Conservation (phyloP, 2,797 vertebrate genomes). For the Periparus ater region DNA sequence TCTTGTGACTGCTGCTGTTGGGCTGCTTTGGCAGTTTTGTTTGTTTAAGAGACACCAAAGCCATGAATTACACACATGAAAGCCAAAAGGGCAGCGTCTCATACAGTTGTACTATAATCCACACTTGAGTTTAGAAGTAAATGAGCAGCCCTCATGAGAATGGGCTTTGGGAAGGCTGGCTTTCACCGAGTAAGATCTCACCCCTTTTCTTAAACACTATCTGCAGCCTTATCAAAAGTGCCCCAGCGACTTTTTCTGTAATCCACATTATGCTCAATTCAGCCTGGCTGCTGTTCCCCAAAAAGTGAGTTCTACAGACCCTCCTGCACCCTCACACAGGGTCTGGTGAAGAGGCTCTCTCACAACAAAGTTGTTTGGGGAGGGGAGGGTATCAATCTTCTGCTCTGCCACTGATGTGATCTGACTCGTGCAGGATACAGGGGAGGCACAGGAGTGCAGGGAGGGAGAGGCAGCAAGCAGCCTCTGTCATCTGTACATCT, state of each 20-base stretch:
- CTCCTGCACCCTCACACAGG: background rate
- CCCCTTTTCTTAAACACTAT: background rate
- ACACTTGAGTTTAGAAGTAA: background rate
- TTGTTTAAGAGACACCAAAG: background rate
- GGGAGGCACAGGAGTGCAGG: background rate
- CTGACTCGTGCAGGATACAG: fast-evolving
- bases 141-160: background rate
- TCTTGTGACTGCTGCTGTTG: background rate
- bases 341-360: background rate
- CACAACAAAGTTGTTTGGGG: background rate
- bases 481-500: background rate
- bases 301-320: background rate
- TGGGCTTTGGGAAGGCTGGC: background rate
- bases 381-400: background rate
- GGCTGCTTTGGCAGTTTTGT: background rate
- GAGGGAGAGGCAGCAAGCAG: background rate
- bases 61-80: background rate
- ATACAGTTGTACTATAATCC: background rate
- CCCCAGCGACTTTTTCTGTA: background rate
- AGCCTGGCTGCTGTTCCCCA: background rate
- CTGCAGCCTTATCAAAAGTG: background rate
- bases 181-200: background rate
- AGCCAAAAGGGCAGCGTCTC: background rate
- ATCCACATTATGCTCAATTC: background rate
- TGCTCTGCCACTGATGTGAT: background rate